Percentiles rank a stretch among this genome's conserved stretches.
Conservation (phyloP, 1,140 invertebrate genomes). For the Bombus consobrinus region DNA sequence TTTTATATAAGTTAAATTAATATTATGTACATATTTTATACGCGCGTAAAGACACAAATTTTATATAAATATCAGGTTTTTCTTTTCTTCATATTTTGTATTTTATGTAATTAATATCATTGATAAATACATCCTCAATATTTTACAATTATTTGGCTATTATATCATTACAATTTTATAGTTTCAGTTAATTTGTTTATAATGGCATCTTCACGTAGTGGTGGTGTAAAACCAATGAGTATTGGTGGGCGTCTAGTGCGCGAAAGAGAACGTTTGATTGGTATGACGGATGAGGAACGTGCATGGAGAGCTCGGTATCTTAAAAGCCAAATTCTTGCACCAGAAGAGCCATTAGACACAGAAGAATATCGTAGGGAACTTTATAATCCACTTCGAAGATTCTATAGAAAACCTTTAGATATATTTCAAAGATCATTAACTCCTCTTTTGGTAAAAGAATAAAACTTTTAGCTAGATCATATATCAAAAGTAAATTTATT, state of each 20-base stretch:
- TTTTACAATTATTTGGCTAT: neutral
- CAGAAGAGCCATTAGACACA: slow-evolving; percentile 88
- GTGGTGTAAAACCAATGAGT: slow-evolving; percentile 84
- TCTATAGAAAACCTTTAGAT: slow-evolving; percentile 89
- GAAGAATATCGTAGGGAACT: slow-evolving; percentile 85
- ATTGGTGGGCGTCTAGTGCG: slow-evolving; percentile 88
- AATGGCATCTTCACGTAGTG: neutral
- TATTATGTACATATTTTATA: neutral
- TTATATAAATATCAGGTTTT: neutral
- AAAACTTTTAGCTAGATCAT: slow-evolving; percentile 4
- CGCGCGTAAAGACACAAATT: no score
- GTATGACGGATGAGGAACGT: slow-evolving; percentile 93
- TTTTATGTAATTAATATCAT: neutral
- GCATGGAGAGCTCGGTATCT: slow-evolving; percentile 92
- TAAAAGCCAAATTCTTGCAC: slow-evolving; percentile 90
- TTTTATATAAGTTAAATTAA: neutral
- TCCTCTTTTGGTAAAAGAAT: slow-evolving; percentile 85
- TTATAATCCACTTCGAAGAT: slow-evolving; percentile 90
- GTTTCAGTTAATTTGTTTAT: slow-evolving; percentile 1
- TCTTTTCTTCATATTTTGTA: neutral
- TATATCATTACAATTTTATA: neutral
- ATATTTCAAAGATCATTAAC: slow-evolving; percentile 83
- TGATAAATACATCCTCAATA: neutral
- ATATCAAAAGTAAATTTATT: slow-evolving; percentile 16
- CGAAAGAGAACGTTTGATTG: slow-evolving; percentile 90